Percentiles rank a stretch among this genome's conserved stretches.
These are phyloP conservation scores for Mormyrops attenuatus DNA, from an alignment of 2,797 vertebrate genomes.

Conservation along the genomic window DNA sequence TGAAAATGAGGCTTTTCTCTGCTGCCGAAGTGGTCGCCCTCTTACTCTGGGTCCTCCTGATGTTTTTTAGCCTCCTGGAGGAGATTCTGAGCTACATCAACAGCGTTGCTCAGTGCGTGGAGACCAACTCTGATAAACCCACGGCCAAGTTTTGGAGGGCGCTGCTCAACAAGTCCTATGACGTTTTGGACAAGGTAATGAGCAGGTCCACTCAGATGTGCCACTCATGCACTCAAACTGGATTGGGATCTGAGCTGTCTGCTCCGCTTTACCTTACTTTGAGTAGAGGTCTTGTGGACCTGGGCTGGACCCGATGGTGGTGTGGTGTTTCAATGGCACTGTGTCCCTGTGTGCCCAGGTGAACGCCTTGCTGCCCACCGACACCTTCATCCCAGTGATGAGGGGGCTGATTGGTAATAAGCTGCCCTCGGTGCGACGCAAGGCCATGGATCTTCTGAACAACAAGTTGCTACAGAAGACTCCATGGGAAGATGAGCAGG, in stretches of 20 bases:
- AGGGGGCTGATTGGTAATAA: slow-evolving; percentile 77
- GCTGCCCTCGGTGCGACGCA: slow-evolving; percentile 80
- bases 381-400: slow-evolving; percentile 83
- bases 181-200: slow-evolving; percentile 86
- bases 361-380: slow-evolving; percentile 80
- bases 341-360: slow-evolving; percentile 57
- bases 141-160: slow-evolving; percentile 91
- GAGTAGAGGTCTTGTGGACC: neutral
- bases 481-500: slow-evolving; percentile 71
- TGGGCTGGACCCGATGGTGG: neutral
- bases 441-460: slow-evolving; percentile 92
- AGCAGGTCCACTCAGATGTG: neutral
- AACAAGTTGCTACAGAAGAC: slow-evolving; percentile 80
- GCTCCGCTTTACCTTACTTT: neutral
- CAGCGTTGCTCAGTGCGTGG: slow-evolving; percentile 72
- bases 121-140: slow-evolving; percentile 74
- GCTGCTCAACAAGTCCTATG: slow-evolving; percentile 84
- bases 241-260: neutral
- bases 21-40: neutral
- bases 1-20: neutral
- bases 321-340: neutral
- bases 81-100: slow-evolving; percentile 79
- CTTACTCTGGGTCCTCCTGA: neutral
- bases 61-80: slow-evolving; percentile 72
- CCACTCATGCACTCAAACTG: neutral